Base-by-base conservation (phyloP, 2,888 invertebrate genomes). In the Andrena flavipes region DNA sequence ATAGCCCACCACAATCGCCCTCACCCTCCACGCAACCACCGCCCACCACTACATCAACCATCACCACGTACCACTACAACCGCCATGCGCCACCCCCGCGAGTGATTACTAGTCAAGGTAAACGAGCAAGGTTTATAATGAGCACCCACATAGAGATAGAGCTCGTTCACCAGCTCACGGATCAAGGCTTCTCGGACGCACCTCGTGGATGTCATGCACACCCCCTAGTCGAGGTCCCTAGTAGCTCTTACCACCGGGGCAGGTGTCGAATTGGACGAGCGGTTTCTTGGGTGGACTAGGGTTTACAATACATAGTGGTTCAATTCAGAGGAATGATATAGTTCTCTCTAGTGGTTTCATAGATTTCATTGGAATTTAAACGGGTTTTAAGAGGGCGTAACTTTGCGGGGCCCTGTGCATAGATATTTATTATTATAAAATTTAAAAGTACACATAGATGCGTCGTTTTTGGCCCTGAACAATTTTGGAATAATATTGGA, bases 51-150 rank as follows among this genome's bases (percentile, higher is more conserved):
- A 87, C 92, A 90, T 90, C 91, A 90, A 91, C 88, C 88, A 90
- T 86, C 91, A 90, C 88, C 90, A 90, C 85, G 89, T 88, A 91
- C 89, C 90, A 90, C 89, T 89, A 87, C 91, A 87, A 88, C 91
- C 90, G 88, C 89, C 90, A 88, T 87, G 86, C 86, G 88, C 87
- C 90, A 89, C 84, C 88, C 87, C 84, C 86, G 85, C 87, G 88
- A 88, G 88, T 88, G 89, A 88, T 87, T 64, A 88, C 91, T 92
- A 92, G 92, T 92, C 92, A 92, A 93, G 93, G 93, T 93, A 88
- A 88, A 88, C 88, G 88, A 88, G 88, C 88, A 87, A 85, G 74
- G 81, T 89, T 87, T 87, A 80, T 84, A 78, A 77, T 84, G 80
- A 82, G 79, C 83, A 78, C 76, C 59, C 79, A 75, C 74, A 60